Percentiles rank a stretch among this genome's conserved stretches.
Evolutionary conservation across 2,888 invertebrate species (phyloP).

Genomic region (Cephus rjabovi): DNA sequence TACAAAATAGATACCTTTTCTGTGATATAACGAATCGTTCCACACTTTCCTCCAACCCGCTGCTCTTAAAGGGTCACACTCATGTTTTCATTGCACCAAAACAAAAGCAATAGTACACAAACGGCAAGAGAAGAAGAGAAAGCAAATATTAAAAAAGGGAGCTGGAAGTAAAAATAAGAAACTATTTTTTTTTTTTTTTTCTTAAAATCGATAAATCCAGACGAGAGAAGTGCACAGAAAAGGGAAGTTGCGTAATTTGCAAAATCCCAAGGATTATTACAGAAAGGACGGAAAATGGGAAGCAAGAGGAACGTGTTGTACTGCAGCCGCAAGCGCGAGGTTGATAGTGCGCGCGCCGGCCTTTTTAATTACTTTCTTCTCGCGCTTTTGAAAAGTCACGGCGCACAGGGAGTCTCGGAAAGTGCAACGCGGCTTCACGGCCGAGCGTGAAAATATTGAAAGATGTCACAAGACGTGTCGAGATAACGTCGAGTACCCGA

Average conservation of each 20-base stretch:
- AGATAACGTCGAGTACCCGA: slow-evolving; percentile 3
- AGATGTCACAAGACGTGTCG: slow-evolving; percentile 16
- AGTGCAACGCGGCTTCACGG: background rate
- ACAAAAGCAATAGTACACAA: background rate
- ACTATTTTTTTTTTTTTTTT: background rate
- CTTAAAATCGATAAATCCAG: background rate
- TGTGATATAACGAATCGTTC: background rate
- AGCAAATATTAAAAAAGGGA: background rate
- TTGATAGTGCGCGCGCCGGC: background rate
- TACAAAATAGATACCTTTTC: slow-evolving; percentile 2
- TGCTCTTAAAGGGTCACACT: background rate
- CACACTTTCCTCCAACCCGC: background rate
- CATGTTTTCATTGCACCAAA: background rate
- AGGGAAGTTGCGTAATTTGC: background rate
- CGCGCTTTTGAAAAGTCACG: background rate
- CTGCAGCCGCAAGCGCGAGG: background rate
- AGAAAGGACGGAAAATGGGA: background rate
- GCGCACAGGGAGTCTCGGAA: background rate
- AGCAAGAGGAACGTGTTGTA: background rate
- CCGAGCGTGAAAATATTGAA: slow-evolving; percentile 5
- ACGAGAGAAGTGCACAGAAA: background rate
- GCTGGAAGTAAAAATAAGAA: background rate
- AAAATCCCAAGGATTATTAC: background rate
- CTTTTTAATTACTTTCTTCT: background rate
- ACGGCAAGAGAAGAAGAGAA: background rate